These are phyloP conservation scores for Holothuria scabra DNA, from an alignment of 53 echinoderm and acorn worm genomes.

Conservation along the genomic window DNA sequence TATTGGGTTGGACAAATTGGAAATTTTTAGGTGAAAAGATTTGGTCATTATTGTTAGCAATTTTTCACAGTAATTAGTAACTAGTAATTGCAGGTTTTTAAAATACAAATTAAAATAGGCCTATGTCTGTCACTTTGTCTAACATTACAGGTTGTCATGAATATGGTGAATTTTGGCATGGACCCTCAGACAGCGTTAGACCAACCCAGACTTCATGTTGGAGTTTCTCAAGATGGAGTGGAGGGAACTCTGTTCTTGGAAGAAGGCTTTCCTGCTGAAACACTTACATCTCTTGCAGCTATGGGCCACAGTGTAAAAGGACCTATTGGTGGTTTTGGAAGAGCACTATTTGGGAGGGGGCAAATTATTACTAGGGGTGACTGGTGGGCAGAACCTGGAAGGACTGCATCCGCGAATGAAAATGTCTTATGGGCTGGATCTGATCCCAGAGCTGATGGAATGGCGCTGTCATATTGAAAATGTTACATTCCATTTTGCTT, in stretches of 20 bases:
- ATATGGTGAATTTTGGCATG: conserved; percentile 88
- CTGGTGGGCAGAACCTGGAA: conserved; percentile 63
- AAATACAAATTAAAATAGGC: background rate
- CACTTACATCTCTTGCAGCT: conserved; percentile 44
- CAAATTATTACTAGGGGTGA: conserved; percentile 76
- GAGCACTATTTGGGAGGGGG: conserved; percentile 76
- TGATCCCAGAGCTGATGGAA: conserved; percentile 85
- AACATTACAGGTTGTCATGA: conserved; percentile 66
- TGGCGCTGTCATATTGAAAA: conserved; percentile 40
- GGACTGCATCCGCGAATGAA: background rate
- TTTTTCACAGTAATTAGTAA: too few relatives aligned
- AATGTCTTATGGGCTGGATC: conserved; percentile 73
- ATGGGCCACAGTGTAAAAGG: conserved; percentile 74
- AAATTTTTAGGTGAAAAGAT: too few relatives aligned
- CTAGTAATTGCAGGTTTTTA: background rate
- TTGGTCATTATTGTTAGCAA: too few relatives aligned
- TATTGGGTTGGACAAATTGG: too few relatives aligned
- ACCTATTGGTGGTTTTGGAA: conserved; percentile 60
- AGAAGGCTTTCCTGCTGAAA: conserved; percentile 62
- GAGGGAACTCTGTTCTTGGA: conserved; percentile 60
- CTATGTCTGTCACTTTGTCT: too few relatives aligned
- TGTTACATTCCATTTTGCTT: too few relatives aligned
- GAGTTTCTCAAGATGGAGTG: conserved; percentile 45
- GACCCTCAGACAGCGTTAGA: conserved; percentile 81
- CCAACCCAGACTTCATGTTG: conserved; percentile 65